Evolutionary conservation across 2,888 invertebrate species (phyloP).

Genomic region (Acleris laterana): DNA sequence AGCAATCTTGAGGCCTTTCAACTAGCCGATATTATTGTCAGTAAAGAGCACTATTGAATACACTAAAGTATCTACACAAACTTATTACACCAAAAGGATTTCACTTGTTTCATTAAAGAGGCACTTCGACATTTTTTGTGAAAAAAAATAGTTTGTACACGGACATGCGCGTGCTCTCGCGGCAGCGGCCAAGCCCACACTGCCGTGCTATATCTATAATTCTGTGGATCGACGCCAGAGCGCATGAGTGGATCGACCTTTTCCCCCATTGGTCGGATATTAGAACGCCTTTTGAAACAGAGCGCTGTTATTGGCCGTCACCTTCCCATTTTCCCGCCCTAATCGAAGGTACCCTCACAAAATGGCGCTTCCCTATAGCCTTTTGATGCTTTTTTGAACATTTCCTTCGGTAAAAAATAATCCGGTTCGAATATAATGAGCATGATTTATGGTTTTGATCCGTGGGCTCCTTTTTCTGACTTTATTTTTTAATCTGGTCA

Average conservation of each 20-base stretch:
- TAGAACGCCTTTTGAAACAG: conserved; percentile 72
- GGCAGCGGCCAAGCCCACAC: conserved; percentile 78
- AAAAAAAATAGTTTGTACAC: conserved; percentile 55
- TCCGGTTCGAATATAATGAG: conserved; percentile 83
- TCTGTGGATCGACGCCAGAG: conserved; percentile 79
- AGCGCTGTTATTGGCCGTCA: conserved; percentile 57
- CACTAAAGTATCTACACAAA: conserved; percentile 47
- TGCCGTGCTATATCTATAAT: conserved; percentile 80
- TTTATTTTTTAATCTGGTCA: conserved; percentile 73
- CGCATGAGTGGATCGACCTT: conserved; percentile 72
- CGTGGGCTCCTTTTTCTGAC: conserved; percentile 66
- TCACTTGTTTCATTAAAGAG: conserved; percentile 61
- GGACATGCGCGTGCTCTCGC: conserved; percentile 62
- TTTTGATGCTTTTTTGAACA: conserved; percentile 82
- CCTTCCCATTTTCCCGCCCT: conserved; percentile 74
- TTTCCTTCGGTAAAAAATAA: conserved; percentile 83
- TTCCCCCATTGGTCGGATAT: conserved; percentile 60
- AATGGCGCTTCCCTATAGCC: conserved; percentile 82
- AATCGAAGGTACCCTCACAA: conserved; percentile 74
- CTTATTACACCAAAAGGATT: conserved; percentile 56
- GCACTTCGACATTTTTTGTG: conserved; percentile 74
- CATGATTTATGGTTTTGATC: conserved; percentile 83
- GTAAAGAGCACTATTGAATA: conserved; percentile 23
- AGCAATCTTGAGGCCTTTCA: conserved; percentile 35
- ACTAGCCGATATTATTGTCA: conserved; percentile 31